A percentile compares a stretch with the other conserved stretches of the same genome.
phyloP scores from a whole-genome alignment of 2,888 invertebrate genomes.

The Dione juno region DNA sequence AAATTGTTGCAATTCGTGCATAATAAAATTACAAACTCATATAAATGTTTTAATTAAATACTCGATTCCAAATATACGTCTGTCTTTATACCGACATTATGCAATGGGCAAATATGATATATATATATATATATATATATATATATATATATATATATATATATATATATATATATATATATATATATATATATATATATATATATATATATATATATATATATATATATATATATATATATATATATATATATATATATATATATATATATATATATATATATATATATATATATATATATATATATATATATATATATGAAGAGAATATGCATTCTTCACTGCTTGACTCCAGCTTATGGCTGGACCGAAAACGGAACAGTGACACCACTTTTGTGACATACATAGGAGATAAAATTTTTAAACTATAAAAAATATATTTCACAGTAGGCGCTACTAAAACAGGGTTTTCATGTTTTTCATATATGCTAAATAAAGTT shows the following conservation, averaged over 20 bases:
- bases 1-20: neutral
- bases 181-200: too few relatives aligned
- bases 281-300: too few relatives aligned
- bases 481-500: neutral
- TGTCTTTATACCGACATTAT: neutral
- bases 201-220: too few relatives aligned
- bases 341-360: neutral
- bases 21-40: neutral
- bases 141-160: too few relatives aligned
- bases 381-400: constrained; percentile 24
- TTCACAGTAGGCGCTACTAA: neutral
- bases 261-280: too few relatives aligned
- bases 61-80: constrained; percentile 1
- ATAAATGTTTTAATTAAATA: neutral
- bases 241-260: too few relatives aligned
- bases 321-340: constrained; percentile 22
- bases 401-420: constrained; percentile 12
- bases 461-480: neutral
- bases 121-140: too few relatives aligned
- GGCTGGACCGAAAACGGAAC: constrained; percentile 21
- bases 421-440: constrained; percentile 12
- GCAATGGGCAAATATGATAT: too few relatives aligned
- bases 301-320: constrained; percentile 9
- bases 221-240: too few relatives aligned
- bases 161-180: too few relatives aligned